phyloP scores from a whole-genome alignment of 2,888 invertebrate species.

The Andrena marginata region DNA sequence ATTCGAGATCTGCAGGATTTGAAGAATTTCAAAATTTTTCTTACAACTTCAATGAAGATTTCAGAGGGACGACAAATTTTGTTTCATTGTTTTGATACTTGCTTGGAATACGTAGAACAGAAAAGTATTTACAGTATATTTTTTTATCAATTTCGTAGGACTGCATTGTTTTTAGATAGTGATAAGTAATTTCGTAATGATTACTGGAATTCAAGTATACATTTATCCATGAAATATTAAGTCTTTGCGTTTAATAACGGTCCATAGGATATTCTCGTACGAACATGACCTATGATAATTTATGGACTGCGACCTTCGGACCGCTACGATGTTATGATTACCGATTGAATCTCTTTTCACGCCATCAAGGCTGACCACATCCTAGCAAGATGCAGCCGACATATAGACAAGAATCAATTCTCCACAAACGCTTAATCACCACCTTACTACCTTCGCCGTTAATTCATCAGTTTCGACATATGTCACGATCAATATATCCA shows the following conservation, averaged over 20 bases:
- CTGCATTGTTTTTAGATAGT: too few relatives aligned
- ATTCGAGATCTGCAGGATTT: neutral
- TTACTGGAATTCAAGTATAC: too few relatives aligned
- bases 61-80: neutral
- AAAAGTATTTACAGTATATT: too few relatives aligned
- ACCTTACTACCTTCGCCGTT: neutral
- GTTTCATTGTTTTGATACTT: neutral
- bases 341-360: slow-evolving; percentile 32
- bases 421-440: neutral
- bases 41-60: neutral
- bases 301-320: slow-evolving; percentile 62
- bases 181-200: too few relatives aligned
- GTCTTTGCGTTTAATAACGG: neutral
- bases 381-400: neutral
- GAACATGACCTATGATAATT: slow-evolving; percentile 67
- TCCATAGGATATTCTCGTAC: slow-evolving; percentile 44
- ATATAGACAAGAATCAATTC: neutral
- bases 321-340: slow-evolving; percentile 34
- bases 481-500: neutral
- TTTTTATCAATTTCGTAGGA: too few relatives aligned
- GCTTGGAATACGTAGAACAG: too few relatives aligned
- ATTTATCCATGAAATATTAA: neutral
- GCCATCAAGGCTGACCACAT: slow-evolving; percentile 54
- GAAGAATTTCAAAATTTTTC: neutral
- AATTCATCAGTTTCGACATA: neutral